These are phyloP conservation scores for Coracias cyanogaster DNA, from an alignment of 2,797 vertebrate species.

Conservation along the genomic window DNA sequence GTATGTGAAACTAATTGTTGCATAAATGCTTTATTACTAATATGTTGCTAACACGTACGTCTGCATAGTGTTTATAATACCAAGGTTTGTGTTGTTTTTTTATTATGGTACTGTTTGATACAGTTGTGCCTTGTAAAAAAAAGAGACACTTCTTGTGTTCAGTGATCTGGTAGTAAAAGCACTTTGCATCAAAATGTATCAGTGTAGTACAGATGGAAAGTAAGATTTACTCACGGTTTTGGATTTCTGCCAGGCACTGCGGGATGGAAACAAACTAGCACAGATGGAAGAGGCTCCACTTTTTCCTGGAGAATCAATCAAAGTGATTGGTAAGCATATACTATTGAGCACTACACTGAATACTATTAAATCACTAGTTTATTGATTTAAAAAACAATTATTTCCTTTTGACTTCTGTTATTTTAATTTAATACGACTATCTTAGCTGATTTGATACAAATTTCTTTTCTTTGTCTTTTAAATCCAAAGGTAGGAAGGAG, in stretches of 20 bases:
- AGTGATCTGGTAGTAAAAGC: conserved; percentile 58
- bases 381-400: background rate
- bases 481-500: background rate
- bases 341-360: background rate
- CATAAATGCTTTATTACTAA: conserved; percentile 38
- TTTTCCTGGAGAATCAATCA: conserved; percentile 92
- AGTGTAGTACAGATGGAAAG: conserved; percentile 37
- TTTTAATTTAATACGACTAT: background rate
- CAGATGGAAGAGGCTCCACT: conserved; percentile 91
- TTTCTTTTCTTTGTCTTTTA: conserved; percentile 19
- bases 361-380: background rate
- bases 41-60: conserved; percentile 12
- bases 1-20: conserved; percentile 8
- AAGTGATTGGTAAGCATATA: conserved; percentile 85
- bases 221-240: conserved; percentile 70
- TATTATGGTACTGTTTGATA: background rate
- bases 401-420: background rate
- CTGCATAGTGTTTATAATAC: conserved; percentile 28
- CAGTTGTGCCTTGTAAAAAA: conserved; percentile 56
- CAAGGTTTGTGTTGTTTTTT: background rate
- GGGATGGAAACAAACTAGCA: conserved; percentile 85
- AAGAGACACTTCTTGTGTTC: conserved; percentile 37
- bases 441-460: background rate
- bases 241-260: conserved; percentile 82
- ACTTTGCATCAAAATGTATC: conserved; percentile 24